Percentiles rank a stretch among this genome's conserved stretches.
Conservation (phyloP, 1,140 invertebrate species). For the Bradysia coprophila region DNA sequence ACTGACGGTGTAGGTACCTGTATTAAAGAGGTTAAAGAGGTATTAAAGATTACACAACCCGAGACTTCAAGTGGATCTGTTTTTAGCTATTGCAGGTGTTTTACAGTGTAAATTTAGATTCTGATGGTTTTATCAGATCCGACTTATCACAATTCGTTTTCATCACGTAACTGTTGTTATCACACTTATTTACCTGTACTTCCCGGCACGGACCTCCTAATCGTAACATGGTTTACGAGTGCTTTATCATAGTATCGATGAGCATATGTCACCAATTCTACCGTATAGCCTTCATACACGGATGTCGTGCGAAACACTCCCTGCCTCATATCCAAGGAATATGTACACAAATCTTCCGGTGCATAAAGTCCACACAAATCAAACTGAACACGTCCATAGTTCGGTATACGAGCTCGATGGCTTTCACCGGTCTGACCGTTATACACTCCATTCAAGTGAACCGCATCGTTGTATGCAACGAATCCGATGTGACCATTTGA, state of each 20-base stretch:
- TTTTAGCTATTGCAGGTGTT: no score
- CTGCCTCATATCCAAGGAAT: neutral
- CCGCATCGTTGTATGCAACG: conserved; percentile 31
- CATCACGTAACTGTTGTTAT: no score
- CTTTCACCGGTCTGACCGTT: conserved; percentile 30
- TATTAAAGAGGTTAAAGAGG: no score
- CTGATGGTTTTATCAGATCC: no score
- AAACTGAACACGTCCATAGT: conserved; percentile 30
- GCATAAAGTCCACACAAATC: neutral
- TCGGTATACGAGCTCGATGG: conserved; percentile 31
- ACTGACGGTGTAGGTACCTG: no score
- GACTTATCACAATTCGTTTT: no score
- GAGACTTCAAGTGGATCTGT: no score
- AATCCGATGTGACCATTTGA: conserved; percentile 35
- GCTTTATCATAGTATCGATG: conserved; percentile 33
- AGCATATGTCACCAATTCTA: conserved; percentile 11
- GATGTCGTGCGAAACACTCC: neutral
- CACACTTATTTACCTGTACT: no score
- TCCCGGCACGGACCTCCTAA: neutral
- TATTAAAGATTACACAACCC: no score
- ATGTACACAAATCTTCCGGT: neutral
- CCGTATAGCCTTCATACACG: neutral
- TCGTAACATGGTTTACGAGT: conserved; percentile 27
- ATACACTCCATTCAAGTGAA: conserved; percentile 35
- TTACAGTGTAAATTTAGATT: no score